phyloP scores from a whole-genome alignment of 2,113 vertebrate species.

The Anoplopoma fimbria region DNA sequence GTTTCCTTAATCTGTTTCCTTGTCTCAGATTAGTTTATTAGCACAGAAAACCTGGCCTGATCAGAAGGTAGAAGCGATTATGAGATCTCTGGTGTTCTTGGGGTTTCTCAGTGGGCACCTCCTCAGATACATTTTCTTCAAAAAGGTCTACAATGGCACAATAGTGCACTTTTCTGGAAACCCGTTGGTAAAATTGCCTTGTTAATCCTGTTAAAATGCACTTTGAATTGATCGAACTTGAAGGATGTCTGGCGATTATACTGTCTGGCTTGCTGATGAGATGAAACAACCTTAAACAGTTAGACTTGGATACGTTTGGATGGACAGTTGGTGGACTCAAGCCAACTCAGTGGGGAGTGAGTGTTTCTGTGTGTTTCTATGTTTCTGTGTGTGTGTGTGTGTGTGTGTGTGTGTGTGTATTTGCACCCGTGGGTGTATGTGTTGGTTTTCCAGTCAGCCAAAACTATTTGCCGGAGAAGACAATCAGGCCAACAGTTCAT shows the following conservation, averaged over 20 bases:
- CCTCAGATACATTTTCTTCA: not conserved
- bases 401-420: not conserved
- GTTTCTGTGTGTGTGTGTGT: not conserved
- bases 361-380: not conserved
- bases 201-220: slow-evolving; percentile 37
- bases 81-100: not conserved
- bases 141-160: not conserved
- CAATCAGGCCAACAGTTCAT: slow-evolving; percentile 21
- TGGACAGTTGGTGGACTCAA: slow-evolving; percentile 27
- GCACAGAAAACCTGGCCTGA: not conserved
- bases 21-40: not conserved
- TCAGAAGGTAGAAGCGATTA: not conserved
- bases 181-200: slow-evolving; percentile 26
- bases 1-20: not conserved
- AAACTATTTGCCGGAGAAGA: slow-evolving; percentile 13
- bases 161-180: not conserved
- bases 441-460: slow-evolving; percentile 14
- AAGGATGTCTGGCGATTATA: slow-evolving; percentile 34
- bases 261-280: slow-evolving; percentile 33
- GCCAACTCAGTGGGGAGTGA: slow-evolving; percentile 18
- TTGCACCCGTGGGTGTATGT: not conserved
- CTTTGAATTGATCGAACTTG: slow-evolving; percentile 38
- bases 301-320: slow-evolving; percentile 38
- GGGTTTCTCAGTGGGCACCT: slow-evolving; percentile 3
- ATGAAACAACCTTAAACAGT: slow-evolving; percentile 31